Evolutionary conservation across 2,888 invertebrate genomes (phyloP), one percentile per base, ranked within the genome.

Genomic region (Phlogophora meticulosa): DNA sequence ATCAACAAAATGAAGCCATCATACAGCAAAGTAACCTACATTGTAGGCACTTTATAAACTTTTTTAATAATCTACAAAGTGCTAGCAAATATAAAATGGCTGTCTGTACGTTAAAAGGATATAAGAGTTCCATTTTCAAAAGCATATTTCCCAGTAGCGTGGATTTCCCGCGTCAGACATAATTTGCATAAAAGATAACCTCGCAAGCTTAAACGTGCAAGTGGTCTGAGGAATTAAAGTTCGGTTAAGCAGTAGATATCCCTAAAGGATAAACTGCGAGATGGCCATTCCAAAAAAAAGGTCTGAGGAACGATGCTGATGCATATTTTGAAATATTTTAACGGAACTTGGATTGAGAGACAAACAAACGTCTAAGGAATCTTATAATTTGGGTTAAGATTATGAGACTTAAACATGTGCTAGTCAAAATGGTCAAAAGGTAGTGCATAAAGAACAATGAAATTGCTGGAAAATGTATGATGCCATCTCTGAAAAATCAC

Each of bases 31-130:
- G 42, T 28, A 20, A 28, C 28, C 28, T 28, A 28, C 28, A 2
- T 28, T 28, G 28, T 5, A 4, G n/a, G 1, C 24, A 22, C 53
- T 13, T 11, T 4, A 28, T 2, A 49, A 43, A 34, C 55, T 66
- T 75, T 66, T 73, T 71, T 46, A 65, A 72, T 76, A 60, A 49
- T 40, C 22, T 51, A 32, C 46, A 66, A 66, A 63, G 62, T 59
- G 53, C 57, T 53, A 53, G 49, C 24, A 49, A 49, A 60, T 60
- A 43, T 17, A 15, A 48, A 46, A 57, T 15, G 45, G 10, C 24
- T 22, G 40, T 17, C 4, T 52, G n/a, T 20, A 64, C 40, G 9
- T 0, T 43, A 4, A 51, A 55, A 17, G 40, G 28, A 40, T 42
- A 17, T 43, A 36, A 59, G 63, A 49, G 48, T 63, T 58, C 40